Percentiles rank a stretch among this genome's conserved stretches.
These are phyloP conservation scores for Balanococcus diminutus DNA, from an alignment of 2,888 invertebrate species.

Conservation along the genomic window DNA sequence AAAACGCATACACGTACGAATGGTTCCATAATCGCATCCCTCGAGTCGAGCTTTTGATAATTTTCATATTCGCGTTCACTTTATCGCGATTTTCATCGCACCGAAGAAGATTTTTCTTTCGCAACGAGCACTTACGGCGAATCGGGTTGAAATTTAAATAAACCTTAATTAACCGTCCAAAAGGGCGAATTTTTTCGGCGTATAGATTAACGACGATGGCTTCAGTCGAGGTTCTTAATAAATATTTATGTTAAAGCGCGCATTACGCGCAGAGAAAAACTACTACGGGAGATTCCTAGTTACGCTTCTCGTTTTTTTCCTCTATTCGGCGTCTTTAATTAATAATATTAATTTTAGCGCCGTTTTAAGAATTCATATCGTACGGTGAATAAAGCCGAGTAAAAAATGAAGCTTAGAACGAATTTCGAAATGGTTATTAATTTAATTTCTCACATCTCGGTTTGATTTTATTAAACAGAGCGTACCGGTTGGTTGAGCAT, in stretches of 20 bases:
- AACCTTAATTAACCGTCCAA: conserved; percentile 8
- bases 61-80: background rate
- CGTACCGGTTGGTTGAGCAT: background rate
- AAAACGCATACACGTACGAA: too few relatives aligned
- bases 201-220: background rate
- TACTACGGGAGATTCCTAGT: background rate
- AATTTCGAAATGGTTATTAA: background rate
- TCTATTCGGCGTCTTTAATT: background rate
- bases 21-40: too few relatives aligned
- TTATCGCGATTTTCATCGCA: background rate
- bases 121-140: background rate
- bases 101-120: background rate
- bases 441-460: background rate
- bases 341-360: conserved; percentile 22
- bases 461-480: background rate
- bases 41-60: background rate
- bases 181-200: background rate
- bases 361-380: conserved; percentile 21
- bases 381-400: background rate
- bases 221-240: background rate
- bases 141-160: conserved; percentile 31
- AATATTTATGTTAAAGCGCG: conserved; percentile 10
- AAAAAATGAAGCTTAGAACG: background rate
- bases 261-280: background rate
- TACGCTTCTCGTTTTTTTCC: background rate